Evolutionary conservation across 2,797 vertebrate species (phyloP).

Genomic region (Buphagus erythrorhynchus): DNA sequence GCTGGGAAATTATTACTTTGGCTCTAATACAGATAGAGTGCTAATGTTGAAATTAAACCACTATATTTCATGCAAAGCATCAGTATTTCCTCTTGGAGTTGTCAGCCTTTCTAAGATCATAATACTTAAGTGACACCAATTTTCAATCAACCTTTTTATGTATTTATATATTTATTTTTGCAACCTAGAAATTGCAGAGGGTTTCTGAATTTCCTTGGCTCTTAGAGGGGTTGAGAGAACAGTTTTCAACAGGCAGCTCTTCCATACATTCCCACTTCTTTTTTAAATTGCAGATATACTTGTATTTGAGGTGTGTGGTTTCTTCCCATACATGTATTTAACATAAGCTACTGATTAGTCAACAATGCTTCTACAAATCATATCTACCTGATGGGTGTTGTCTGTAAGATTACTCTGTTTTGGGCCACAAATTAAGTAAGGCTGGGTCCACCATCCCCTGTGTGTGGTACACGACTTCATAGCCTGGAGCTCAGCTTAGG

Average conservation of each 20-base stretch:
- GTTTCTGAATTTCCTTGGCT: not conserved
- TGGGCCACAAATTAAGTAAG: not conserved
- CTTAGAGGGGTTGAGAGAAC: not conserved
- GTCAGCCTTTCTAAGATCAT: conserved; percentile 10
- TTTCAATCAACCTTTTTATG: not conserved
- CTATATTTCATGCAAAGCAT: not conserved
- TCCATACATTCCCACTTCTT: not conserved
- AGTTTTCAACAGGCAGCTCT: not conserved
- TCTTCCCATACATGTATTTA: not conserved
- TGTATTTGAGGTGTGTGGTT: not conserved
- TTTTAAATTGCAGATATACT: not conserved
- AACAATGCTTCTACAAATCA: not conserved
- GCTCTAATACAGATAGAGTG: not conserved
- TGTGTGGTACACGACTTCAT: rapidly evolving
- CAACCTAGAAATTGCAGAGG: not conserved
- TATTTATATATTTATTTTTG: conserved; percentile 9
- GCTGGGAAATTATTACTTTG: not conserved
- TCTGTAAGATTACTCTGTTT: not conserved
- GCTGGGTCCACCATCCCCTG: not conserved
- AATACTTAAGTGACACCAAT: conserved; percentile 7
- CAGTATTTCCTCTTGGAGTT: not conserved
- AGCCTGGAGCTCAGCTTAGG: not conserved
- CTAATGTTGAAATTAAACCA: conserved; percentile 13
- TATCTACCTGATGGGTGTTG: not conserved
- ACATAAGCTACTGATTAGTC: not conserved